Evolutionary conservation across 2,797 vertebrate species (phyloP).

Genomic region (Melanotaenia boesemani): DNA sequence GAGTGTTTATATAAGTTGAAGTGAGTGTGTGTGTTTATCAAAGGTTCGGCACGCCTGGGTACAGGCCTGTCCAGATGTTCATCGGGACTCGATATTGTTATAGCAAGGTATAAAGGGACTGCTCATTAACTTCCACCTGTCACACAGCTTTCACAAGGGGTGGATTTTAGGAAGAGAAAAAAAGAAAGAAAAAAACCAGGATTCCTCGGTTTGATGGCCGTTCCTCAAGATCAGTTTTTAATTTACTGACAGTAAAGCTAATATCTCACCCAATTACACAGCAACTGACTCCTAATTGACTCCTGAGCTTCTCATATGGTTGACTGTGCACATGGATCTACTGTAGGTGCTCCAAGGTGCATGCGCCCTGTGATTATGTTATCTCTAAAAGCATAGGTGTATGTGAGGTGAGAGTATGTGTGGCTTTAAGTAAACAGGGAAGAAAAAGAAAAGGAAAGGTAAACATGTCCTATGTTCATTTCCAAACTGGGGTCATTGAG

Average conservation of each 20-base stretch:
- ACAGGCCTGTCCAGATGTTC: constrained; percentile 67
- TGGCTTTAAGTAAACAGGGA: not conserved
- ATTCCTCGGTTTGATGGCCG: constrained; percentile 57
- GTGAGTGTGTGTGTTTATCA: constrained; percentile 3
- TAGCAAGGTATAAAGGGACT: constrained; percentile 36
- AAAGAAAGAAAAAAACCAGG: constrained; percentile 18
- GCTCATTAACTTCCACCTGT: constrained; percentile 69
- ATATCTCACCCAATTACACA: constrained; percentile 87
- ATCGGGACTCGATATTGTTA: constrained; percentile 38
- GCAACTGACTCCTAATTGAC: constrained; percentile 85
- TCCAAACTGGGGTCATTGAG: not conserved
- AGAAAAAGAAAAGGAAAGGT: constrained; percentile 5
- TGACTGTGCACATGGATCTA: constrained; percentile 71
- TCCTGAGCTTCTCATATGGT: constrained; percentile 68
- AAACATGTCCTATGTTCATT: not conserved
- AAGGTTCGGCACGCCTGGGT: constrained; percentile 9
- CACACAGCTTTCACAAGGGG: constrained; percentile 47
- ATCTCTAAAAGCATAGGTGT: constrained; percentile 56
- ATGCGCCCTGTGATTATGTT: constrained; percentile 58
- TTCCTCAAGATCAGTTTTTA: constrained; percentile 87
- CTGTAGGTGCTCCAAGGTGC: constrained; percentile 65
- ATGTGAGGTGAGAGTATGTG: constrained; percentile 9
- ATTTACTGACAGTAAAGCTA: constrained; percentile 85
- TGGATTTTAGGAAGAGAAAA: constrained; percentile 45
- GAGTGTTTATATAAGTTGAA: constrained; percentile 12